A percentile compares a stretch with the other conserved stretches of the same genome.
phyloP scores from a whole-genome alignment of 2,888 invertebrate species.

The Acrobeloides nanus region DNA sequence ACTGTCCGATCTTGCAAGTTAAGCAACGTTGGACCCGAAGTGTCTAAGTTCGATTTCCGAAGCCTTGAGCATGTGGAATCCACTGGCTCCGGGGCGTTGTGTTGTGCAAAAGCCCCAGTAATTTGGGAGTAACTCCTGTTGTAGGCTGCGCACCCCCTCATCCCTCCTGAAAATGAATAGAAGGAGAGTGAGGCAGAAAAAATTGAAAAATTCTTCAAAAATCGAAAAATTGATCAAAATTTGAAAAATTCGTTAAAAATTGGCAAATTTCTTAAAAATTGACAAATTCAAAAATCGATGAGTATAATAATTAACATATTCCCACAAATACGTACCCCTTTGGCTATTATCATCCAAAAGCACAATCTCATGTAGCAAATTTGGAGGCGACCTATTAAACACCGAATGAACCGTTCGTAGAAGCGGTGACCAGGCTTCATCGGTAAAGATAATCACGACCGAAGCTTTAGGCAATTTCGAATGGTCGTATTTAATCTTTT shows the following conservation, averaged over 20 bases:
- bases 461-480: conserved; percentile 59
- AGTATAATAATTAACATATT: not conserved
- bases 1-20: too few relatives aligned
- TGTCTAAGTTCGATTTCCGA: too few relatives aligned
- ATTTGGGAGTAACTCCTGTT: too few relatives aligned
- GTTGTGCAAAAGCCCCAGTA: too few relatives aligned
- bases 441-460: conserved; percentile 71
- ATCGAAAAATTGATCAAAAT: conserved; percentile 1
- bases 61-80: too few relatives aligned
- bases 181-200: not conserved
- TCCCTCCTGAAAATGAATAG: too few relatives aligned
- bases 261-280: not conserved
- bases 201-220: not conserved
- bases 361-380: conserved; percentile 78
- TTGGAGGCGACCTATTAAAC: conserved; percentile 67
- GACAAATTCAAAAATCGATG: not conserved
- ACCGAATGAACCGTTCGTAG: conserved; percentile 68
- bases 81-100: too few relatives aligned
- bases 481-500: conserved; percentile 20
- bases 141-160: too few relatives aligned
- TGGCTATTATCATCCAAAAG: conserved; percentile 88
- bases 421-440: conserved; percentile 74
- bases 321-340: conserved; percentile 58
- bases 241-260: not conserved
- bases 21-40: too few relatives aligned